Conservation (phyloP, 1,140 invertebrate genomes). For the Scaptomyza pallida region DNA sequence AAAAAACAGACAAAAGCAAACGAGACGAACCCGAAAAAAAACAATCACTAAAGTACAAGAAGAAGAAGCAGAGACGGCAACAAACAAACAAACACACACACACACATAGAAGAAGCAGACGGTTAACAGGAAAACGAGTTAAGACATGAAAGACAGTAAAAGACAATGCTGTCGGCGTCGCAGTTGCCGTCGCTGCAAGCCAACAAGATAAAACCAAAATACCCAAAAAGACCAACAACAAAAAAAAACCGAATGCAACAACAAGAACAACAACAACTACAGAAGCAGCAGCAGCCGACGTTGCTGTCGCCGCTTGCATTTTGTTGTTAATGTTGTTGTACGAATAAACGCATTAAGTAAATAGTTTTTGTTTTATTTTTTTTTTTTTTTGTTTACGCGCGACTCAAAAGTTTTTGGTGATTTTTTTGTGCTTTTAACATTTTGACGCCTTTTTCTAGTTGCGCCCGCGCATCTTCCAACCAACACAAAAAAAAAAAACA, state of each 20-base stretch:
- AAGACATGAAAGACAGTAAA: constrained; percentile 38
- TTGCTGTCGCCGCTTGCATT: constrained; percentile 23
- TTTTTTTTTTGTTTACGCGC: constrained; percentile 40
- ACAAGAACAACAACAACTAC: constrained; percentile 22
- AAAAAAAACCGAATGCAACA: constrained; percentile 21
- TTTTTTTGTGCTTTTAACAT: constrained; percentile 42
- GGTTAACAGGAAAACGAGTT: constrained; percentile 48
- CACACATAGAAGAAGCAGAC: constrained; percentile 33
- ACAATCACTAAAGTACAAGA: neutral
- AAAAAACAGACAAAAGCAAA: constrained; percentile 18
- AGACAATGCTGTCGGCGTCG: constrained; percentile 33
- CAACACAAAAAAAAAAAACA: too few species aligned
- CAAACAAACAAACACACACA: constrained; percentile 20
- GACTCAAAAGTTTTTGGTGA: constrained; percentile 17
- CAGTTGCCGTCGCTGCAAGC: constrained; percentile 2
- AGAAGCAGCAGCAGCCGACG: constrained; percentile 3
- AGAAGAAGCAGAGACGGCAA: constrained; percentile 10
- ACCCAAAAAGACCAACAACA: constrained; percentile 24
- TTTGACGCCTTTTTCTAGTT: constrained; percentile 53
- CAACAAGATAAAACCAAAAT: constrained; percentile 40
- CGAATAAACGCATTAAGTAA: neutral
- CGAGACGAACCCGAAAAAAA: constrained; percentile 11
- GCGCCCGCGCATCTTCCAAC: constrained; percentile 70
- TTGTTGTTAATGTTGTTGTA: constrained; percentile 16
- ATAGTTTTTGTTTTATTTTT: too few species aligned